These are phyloP conservation scores for Harlomillsia oculata DNA, from an alignment of 1,140 invertebrate genomes.

Conservation along the genomic window DNA sequence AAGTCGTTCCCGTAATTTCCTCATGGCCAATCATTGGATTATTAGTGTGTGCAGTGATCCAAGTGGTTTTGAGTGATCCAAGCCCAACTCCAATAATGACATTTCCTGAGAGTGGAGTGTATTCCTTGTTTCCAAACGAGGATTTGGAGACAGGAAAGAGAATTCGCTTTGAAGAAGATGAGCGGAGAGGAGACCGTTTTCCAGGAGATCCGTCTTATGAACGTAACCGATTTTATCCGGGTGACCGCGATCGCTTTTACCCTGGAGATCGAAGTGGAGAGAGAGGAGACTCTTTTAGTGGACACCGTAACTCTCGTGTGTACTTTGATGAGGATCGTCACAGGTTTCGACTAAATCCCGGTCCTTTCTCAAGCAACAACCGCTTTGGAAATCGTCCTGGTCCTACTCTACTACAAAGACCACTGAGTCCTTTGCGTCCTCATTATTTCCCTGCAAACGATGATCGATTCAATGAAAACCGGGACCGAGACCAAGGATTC, in stretches of 20 bases:
- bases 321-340: conserved; percentile 16
- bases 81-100: conserved; percentile 21
- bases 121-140: conserved; percentile 34
- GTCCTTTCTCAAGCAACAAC: not conserved
- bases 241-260: too few relatives aligned
- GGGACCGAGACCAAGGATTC: too few relatives aligned
- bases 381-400: not conserved
- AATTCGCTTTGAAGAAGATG: conserved; percentile 19
- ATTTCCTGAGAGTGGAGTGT: conserved; percentile 24
- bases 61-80: too few relatives aligned
- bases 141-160: conserved; percentile 31
- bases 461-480: not conserved
- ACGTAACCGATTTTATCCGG: not conserved
- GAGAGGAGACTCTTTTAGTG: too few relatives aligned
- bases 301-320: conserved; percentile 1
- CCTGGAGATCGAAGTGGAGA: not conserved
- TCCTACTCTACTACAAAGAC: not conserved
- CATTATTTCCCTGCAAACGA: not conserved
- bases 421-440: conserved; percentile 2
- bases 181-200: not conserved
- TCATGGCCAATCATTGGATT: too few relatives aligned
- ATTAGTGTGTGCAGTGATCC: too few relatives aligned
- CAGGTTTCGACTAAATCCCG: not conserved
- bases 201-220: not conserved
- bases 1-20: too few relatives aligned